phyloP scores from a whole-genome alignment of 2,797 vertebrate genomes.

The Channallabes apus region DNA sequence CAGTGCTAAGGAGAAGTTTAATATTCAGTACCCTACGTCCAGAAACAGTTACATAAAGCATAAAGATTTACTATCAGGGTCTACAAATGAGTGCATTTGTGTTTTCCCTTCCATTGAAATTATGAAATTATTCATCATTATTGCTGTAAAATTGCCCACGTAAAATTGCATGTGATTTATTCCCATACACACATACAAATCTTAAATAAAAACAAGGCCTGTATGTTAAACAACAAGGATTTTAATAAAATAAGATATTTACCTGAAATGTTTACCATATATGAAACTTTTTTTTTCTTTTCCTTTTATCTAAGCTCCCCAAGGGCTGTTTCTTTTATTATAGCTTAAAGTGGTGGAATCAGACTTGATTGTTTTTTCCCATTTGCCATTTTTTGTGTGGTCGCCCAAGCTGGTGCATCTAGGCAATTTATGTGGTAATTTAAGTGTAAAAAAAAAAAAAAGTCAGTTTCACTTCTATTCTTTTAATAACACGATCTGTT shows the following conservation, averaged over 20 bases:
- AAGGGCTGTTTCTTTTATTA: background rate
- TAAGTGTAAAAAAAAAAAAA: no score
- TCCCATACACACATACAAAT: background rate
- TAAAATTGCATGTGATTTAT: background rate
- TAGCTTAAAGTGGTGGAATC: background rate
- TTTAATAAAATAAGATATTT: background rate
- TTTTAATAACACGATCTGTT: background rate
- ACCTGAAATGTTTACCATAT: background rate
- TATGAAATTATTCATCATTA: background rate
- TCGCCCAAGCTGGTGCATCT: background rate
- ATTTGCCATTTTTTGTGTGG: background rate
- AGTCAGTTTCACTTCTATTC: background rate
- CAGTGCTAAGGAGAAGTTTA: conserved; percentile 17
- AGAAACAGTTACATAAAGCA: background rate
- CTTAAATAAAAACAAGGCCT: background rate
- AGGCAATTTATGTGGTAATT: background rate
- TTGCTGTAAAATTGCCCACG: background rate
- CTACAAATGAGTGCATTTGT: background rate
- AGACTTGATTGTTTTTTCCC: background rate
- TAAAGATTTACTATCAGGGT: background rate
- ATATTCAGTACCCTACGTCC: background rate
- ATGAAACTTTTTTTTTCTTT: background rate
- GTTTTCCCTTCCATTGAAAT: background rate
- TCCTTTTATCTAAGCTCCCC: background rate
- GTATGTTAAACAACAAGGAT: background rate